A percentile compares a stretch with the other conserved stretches of the same genome.
Conservation (phyloP, 1,140 invertebrate species). For the Leptonema lineaticorne region DNA sequence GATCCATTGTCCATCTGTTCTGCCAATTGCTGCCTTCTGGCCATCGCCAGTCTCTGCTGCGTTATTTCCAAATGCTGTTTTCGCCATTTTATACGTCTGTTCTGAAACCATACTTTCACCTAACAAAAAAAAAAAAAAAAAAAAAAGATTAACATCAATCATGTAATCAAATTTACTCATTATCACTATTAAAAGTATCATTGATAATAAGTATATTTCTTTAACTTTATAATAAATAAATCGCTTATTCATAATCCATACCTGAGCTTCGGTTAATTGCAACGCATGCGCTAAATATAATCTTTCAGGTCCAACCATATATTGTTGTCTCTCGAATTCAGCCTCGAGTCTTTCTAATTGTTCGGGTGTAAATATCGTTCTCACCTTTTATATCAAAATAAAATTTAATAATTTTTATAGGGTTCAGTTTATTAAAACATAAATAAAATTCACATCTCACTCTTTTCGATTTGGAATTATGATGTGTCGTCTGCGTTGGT, state of each 20-base stretch:
- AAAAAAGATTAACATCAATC: too few relatives aligned
- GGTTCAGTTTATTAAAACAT: not conserved
- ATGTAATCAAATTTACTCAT: too few relatives aligned
- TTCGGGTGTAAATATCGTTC: constrained; percentile 93
- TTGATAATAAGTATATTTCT: too few relatives aligned
- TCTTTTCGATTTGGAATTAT: constrained; percentile 37
- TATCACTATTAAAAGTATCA: too few relatives aligned
- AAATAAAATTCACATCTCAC: constrained; percentile 2
- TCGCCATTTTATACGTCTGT: constrained; percentile 93
- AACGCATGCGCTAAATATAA: constrained; percentile 85
- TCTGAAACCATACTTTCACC: constrained; percentile 98
- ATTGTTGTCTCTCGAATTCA: constrained; percentile 91
- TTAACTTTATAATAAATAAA: too few relatives aligned
- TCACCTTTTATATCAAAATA: constrained; percentile 67
- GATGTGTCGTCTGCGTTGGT: constrained; percentile 19
- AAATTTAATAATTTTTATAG: not conserved
- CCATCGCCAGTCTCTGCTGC: constrained; percentile 79
- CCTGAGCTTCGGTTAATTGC: constrained; percentile 88
- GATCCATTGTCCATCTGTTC: constrained; percentile 39
- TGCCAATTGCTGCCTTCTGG: constrained; percentile 64
- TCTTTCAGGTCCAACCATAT: constrained; percentile 93
- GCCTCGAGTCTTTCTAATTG: constrained; percentile 88
- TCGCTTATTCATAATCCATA: constrained; percentile 47
- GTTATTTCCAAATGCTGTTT: constrained; percentile 91
- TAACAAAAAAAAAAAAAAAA: too few relatives aligned